These are phyloP conservation scores for Gonocerus acuteangulatus DNA, from an alignment of 2,888 invertebrate genomes.

Conservation along the genomic window DNA sequence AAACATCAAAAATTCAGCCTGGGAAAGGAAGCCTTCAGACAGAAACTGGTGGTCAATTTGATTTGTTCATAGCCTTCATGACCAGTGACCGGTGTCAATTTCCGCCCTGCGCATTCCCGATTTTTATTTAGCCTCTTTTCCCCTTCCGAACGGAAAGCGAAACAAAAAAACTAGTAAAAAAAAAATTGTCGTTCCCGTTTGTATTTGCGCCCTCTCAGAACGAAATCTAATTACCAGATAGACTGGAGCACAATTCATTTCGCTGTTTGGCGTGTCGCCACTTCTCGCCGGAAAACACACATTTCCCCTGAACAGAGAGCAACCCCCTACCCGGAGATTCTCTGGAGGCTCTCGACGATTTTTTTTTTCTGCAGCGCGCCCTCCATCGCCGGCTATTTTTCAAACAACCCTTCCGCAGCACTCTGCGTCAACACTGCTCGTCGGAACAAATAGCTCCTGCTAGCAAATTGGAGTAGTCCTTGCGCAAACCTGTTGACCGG, in stretches of 20 bases:
- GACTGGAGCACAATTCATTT: conserved; percentile 10
- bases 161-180: background rate
- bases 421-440: background rate
- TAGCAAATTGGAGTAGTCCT: background rate
- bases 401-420: background rate
- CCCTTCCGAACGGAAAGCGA: background rate
- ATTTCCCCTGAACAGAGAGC: no score
- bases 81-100: background rate
- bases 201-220: background rate
- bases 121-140: background rate
- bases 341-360: background rate
- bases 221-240: conserved; percentile 21
- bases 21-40: background rate
- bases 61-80: background rate
- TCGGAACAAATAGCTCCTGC: background rate
- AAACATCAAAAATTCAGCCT: no score
- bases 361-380: background rate
- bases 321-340: background rate
- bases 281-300: conserved; percentile 19
- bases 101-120: background rate
- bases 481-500: background rate
- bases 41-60: background rate
- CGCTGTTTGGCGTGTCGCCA: conserved; percentile 18
- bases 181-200: background rate
- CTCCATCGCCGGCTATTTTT: background rate